Evolutionary conservation across 2,888 invertebrate species (phyloP), one percentile per base, ranked within the genome.

Genomic region (Caenorhabditis sp.): DNA sequence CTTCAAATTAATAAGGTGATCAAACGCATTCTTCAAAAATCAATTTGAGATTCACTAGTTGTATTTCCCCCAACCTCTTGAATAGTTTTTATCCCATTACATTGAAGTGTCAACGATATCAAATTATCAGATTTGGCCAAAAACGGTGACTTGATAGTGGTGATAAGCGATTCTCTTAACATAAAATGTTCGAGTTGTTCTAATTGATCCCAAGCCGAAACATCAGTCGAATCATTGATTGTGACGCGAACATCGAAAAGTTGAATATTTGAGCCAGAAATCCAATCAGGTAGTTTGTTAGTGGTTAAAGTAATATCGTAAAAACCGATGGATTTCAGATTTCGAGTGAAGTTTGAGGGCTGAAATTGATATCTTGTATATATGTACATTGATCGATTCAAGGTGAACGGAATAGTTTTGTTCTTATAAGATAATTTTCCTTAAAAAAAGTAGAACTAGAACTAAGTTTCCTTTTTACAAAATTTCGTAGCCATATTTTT

Each of bases 121-220:
- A 73, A 43, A 38, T 68, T 49, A 12, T 50, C 8, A 27, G 62
- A 61, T 17, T 50, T 62, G 0, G 62, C 52, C 54, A 73, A 27
- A 20, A 73, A 68, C 20, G 62, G 59, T 27, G 59, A 36, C 49
- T 65, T 62, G n/a, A 73, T 73, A 2, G 8, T 38, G 7, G 67
- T 63, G 17, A 68, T 4, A 0, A 7, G 3, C 3, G 68, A 68
- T 17, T 66, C 73, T 0, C 52, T 49, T 12, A 73, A 21, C 10
- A 73, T 10, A 43, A 73, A 73, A 53, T 73, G 73, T 23, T 73
- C 73, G 14, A 73, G 21, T 1, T 5, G 25, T 1, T 65, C 62
- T 10, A 73, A 56, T 2, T 64, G n/a, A 17, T 68, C 68, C 12
- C 65, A 21, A 0, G 43, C 63, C 7, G 56, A 26, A 2, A 66